Base-by-base conservation (phyloP, 37 sponge, comb jelly and placozoan genomes). In the Hormiphora californensis region DNA sequence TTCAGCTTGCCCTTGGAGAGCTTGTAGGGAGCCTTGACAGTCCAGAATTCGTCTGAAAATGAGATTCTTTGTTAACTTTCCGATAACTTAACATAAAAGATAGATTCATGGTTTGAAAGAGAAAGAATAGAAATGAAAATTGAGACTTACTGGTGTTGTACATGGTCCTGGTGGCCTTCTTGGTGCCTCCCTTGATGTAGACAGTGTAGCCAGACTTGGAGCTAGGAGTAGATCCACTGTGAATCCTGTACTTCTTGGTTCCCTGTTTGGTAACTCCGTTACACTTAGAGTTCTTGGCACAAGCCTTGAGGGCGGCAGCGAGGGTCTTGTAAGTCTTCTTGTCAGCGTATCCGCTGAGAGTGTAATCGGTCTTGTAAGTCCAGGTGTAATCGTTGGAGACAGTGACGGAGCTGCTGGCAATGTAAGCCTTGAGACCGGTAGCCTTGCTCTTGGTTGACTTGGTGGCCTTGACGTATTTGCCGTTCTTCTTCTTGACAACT, bases 301-400 rank as follows among this genome's bases (percentile, higher is more conserved):
- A 57, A 57, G 61, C 61, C 27, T 30, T 57, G 30, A 57, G 61
- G 9, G 61, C 61, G 5, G n/a, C 3, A 5, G n/a, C 27, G 30
- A 57, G 61, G 9, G 9, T 57, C 61, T 57, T 57, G 61, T 57
- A 57, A 5, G 61, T 57, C 61, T 57, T 57, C 30, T 57, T 57
- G 61, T 57, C 61, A 57, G 61, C 61, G 61, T 57, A 57, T 19
- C 61, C 61, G 23, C 30, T 57, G 5, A 57, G 61, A 28, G 5
- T 57, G 61, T 57, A 57, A 4, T 30, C 61, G n/a, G 61, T 57
- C 61, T 28, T 57, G 61, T 4, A 28, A 30, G 61, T 57, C 61
- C 61, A 57, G 61, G 61, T 57, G 61, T 21, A 57, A 30, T 57
- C 61, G n/a, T 30, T 25, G 61, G n/a, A 57, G 4, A 57, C 61